Conservation (phyloP, 2,113 vertebrate species). For the Neogale vison region DNA sequence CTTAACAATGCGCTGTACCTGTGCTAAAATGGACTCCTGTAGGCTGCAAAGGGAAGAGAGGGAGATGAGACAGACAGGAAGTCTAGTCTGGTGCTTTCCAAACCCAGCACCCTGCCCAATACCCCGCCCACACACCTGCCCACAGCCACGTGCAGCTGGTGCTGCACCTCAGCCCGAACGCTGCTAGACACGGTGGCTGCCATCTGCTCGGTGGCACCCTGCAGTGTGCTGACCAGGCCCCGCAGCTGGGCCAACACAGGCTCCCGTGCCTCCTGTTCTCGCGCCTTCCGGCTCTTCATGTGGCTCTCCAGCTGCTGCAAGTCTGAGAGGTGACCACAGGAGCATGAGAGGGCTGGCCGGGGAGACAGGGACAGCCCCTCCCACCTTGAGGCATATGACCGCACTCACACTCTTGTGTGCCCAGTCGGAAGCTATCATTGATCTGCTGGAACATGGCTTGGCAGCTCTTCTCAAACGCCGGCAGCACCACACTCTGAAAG, state of each 20-base stretch:
- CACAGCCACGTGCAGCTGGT: conserved; percentile 94
- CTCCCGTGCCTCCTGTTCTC: conserved; percentile 92
- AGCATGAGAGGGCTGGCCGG: not conserved
- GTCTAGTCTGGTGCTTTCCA: not conserved
- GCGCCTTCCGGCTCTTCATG: conserved; percentile 91
- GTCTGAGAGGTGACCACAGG: conserved; percentile 83
- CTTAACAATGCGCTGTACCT: conserved; percentile 97
- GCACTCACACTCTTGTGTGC: conserved; percentile 96
- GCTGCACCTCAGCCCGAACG: conserved; percentile 93
- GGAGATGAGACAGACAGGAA: not conserved
- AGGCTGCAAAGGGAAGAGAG: conserved; percentile 85
- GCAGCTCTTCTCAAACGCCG: conserved; percentile 96
- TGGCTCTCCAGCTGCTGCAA: conserved; percentile 96
- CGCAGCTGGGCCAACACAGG: conserved; percentile 92
- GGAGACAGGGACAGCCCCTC: not conserved
- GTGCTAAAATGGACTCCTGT: conserved; percentile 96
- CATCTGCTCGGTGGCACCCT: conserved; percentile 92
- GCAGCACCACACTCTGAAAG: conserved; percentile 94
- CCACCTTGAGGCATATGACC: not conserved
- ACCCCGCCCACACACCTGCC: conserved; percentile 89
- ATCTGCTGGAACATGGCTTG: conserved; percentile 99
- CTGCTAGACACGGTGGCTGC: conserved; percentile 88
- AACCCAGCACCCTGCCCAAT: not conserved
- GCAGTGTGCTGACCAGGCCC: conserved; percentile 91
- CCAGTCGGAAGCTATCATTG: conserved; percentile 98